Evolutionary conservation across 2,797 vertebrate species (phyloP), one percentile per base, ranked within the genome.

Genomic region (Pelobates cultripes): DNA sequence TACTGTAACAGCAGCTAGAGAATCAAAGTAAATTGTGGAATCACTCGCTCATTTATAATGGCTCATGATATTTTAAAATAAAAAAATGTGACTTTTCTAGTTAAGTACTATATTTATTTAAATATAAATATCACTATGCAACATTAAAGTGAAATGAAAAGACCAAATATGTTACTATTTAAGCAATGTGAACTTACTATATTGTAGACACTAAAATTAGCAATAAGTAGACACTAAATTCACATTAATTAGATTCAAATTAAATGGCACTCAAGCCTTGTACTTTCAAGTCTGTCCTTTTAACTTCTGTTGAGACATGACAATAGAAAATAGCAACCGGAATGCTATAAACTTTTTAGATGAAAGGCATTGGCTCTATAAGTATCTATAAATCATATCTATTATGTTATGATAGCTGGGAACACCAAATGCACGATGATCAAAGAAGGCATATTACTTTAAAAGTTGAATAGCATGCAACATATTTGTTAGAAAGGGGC

Each of bases 361-460:
- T 68, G 45, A 80, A 80, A 73, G 43, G 42, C 47, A 69, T 75
- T 42, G 57, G 44, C 41, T 60, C 42, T 43, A 80, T 61, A 45
- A 68, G 45, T 60, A 60, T 40, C 47, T 80, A 69, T 57, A 69
- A 75, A 75, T 75, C 71, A 69, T 60, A 69, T 74, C 51, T 74
- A 69, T 72, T 80, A 67, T 40, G 57, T 68, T 69, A 42, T 68
- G 42, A 80, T 68, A 80, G 72, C 45, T 73, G 61, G 73, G 64
- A 73, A 40, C 45, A 79, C 40, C 15, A 74, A 69, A 45, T 60
- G 53, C 72, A 80, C 40, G 63, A 74, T 80, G 45, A 73, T 45
- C 71, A 74, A 74, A 80, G 63, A 80, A 80, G 69, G 60, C 71
- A 43, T 74, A 60, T 73, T 73, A 60, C 63, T 68, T 73, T 68